Evolutionary conservation across 2,797 vertebrate genomes (phyloP).

Genomic region (Pelobates cultripes): DNA sequence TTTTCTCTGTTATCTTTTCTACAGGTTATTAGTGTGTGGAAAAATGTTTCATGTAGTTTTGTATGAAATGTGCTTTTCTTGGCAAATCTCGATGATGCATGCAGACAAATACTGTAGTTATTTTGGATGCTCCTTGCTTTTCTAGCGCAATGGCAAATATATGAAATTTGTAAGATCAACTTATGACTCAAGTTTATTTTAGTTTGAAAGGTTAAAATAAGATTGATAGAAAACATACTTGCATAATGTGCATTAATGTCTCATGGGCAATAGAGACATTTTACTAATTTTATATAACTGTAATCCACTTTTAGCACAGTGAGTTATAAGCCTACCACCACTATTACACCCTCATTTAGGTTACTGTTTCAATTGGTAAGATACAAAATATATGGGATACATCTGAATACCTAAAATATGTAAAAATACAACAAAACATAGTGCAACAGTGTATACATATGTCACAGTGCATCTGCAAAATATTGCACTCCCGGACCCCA

Average conservation of each 20-base stretch:
- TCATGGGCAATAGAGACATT: not conserved
- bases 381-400: too few species aligned
- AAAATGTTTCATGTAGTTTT: not conserved
- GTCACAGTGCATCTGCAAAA: too few species aligned
- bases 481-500: too few species aligned
- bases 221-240: constrained; percentile 3
- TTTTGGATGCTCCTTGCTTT: too few species aligned
- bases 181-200: constrained; percentile 17
- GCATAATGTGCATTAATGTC: not conserved
- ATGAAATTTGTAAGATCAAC: not conserved
- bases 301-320: too few species aligned
- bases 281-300: too few species aligned
- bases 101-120: not conserved
- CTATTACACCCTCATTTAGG: too few species aligned
- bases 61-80: not conserved
- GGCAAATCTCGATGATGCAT: not conserved
- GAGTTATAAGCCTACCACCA: too few species aligned
- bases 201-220: constrained; percentile 12
- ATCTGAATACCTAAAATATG: too few species aligned
- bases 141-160: not conserved
- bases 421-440: too few species aligned
- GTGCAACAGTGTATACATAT: too few species aligned
- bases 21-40: not conserved
- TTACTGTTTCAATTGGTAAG: too few species aligned
- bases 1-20: not conserved